phyloP scores from a whole-genome alignment of 2,888 invertebrate genomes.

The Drosophila mulleri region DNA sequence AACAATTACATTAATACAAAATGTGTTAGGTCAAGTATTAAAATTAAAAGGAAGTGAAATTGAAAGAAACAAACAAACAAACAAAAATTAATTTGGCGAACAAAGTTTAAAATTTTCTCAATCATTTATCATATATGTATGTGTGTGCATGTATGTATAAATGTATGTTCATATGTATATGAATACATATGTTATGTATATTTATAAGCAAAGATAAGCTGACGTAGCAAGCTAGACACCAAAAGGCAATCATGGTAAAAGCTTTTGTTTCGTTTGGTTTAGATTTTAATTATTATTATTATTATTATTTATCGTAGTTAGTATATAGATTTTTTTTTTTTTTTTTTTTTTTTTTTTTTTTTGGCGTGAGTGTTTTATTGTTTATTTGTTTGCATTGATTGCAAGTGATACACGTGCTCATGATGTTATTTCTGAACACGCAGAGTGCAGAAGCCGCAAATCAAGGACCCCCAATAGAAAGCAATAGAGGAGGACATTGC shows the following conservation, averaged over 20 bases:
- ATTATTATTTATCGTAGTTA: constrained; percentile 1
- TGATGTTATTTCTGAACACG: constrained; percentile 31
- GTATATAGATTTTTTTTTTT: neutral
- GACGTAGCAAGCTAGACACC: constrained; percentile 8
- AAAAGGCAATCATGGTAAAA: constrained; percentile 23
- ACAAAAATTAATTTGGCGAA: constrained; percentile 23
- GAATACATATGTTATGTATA: too few relatives aligned
- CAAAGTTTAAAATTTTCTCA: constrained; percentile 2
- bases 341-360: neutral
- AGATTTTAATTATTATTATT: neutral
- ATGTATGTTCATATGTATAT: neutral
- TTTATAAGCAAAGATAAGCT: constrained; percentile 5
- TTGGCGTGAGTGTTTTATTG: constrained; percentile 10
- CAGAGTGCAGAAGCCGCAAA: constrained; percentile 39
- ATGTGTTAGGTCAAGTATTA: constrained; percentile 2
- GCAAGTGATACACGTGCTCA: constrained; percentile 69
- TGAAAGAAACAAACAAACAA: neutral
- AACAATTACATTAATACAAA: neutral
- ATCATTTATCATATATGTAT: neutral
- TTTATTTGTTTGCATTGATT: constrained; percentile 35
- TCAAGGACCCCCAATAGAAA: constrained; percentile 37
- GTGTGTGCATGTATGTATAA: too few relatives aligned
- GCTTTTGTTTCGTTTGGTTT: constrained; percentile 6
- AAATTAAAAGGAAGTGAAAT: neutral
- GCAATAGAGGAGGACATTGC: constrained; percentile 46